Conservation (phyloP, 2,888 invertebrate species). For the Keiferia lycopersicella region DNA sequence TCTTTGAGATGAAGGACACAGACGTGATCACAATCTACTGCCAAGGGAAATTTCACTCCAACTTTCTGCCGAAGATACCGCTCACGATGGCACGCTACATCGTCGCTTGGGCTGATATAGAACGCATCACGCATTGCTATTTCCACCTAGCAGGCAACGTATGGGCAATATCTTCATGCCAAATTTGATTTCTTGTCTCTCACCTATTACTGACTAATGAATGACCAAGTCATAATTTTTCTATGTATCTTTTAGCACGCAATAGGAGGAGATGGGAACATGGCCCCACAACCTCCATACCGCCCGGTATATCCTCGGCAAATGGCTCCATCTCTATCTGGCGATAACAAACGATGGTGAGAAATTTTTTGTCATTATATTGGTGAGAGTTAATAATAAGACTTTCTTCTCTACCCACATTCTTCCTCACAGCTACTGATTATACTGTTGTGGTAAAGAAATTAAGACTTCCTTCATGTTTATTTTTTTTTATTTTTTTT, state of each 20-base stretch:
- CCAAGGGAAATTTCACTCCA: constrained; percentile 75
- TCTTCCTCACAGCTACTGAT: background rate
- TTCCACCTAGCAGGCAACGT: constrained; percentile 54
- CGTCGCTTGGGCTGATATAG: constrained; percentile 75
- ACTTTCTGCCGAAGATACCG: constrained; percentile 74
- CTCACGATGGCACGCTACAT: constrained; percentile 67
- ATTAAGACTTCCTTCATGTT: background rate
- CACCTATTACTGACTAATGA: background rate
- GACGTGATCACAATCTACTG: constrained; percentile 78
- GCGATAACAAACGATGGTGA: constrained; percentile 61
- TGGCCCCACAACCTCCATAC: constrained; percentile 34
- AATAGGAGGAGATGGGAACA: constrained; percentile 48
- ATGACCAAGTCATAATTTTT: too few species aligned
- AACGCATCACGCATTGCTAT: constrained; percentile 68
- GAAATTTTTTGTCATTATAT: constrained; percentile 1
- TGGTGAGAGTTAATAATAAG: background rate
- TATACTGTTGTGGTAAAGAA: background rate
- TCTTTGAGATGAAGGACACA: constrained; percentile 73
- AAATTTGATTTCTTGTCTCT: background rate
- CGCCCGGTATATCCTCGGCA: constrained; percentile 50
- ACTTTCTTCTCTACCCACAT: background rate
- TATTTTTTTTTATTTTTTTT: background rate
- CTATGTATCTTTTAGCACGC: background rate
- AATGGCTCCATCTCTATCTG: constrained; percentile 40
- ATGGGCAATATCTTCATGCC: background rate